Conservation (phyloP, 2,113 vertebrate species). For the Centrocercus urophasianus region DNA sequence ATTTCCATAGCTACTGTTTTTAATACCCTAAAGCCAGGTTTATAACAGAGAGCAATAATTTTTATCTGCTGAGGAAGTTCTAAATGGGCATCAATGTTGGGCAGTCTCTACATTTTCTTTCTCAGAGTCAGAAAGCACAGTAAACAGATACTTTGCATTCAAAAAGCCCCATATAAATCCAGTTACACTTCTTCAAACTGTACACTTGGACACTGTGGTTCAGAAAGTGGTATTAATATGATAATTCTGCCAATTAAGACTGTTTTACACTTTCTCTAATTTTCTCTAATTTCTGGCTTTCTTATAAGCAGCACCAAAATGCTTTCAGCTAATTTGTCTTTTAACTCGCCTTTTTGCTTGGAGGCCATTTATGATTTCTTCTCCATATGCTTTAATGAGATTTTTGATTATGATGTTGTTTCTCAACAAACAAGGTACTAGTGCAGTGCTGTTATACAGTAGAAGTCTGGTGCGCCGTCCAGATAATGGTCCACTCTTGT, state of each 20-base stretch:
- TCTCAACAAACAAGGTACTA: neutral
- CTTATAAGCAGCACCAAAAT: neutral
- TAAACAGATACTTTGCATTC: neutral
- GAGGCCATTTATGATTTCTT: neutral
- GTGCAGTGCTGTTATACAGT: too few relatives aligned
- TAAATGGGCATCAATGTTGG: neutral
- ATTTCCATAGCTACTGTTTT: conserved; percentile 58
- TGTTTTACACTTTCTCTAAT: neutral
- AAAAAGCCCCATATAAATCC: neutral
- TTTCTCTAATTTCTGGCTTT: neutral
- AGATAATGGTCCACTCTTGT: neutral
- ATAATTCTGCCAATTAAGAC: neutral
- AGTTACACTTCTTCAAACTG: neutral
- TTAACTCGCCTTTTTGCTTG: neutral
- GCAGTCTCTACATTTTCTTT: neutral
- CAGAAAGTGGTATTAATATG: neutral
- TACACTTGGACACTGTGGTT: neutral
- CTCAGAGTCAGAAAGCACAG: neutral
- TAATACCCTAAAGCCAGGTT: conserved; percentile 18
- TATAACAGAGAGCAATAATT: conserved; percentile 3
- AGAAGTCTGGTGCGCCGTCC: neutral
- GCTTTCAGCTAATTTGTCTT: neutral
- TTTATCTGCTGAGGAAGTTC: conserved; percentile 45
- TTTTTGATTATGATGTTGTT: neutral
- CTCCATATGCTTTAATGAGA: neutral